Evolutionary conservation across 2,113 vertebrate species (phyloP).

Genomic region (Eretmochelys imbricata): DNA sequence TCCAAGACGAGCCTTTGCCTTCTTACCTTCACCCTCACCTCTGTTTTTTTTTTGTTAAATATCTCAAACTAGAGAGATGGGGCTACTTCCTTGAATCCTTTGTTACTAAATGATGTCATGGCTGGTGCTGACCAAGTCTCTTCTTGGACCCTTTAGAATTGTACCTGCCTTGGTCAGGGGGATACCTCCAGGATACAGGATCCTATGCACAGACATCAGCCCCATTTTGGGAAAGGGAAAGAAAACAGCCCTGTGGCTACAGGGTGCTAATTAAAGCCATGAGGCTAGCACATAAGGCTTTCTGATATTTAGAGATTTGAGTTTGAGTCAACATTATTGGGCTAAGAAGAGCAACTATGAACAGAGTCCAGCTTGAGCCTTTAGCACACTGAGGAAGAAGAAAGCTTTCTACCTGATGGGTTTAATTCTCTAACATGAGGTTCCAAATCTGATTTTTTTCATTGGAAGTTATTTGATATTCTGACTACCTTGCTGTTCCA

Average conservation of each 20-base stretch:
- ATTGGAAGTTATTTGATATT: not conserved
- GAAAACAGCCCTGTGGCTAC: not conserved
- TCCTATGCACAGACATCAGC: not conserved
- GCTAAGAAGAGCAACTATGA: not conserved
- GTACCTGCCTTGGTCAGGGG: not conserved
- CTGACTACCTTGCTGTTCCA: not conserved
- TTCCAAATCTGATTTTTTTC: not conserved
- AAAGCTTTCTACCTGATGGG: not conserved
- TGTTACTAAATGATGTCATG: not conserved
- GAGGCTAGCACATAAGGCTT: not conserved
- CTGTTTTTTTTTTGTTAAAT: constrained; percentile 4
- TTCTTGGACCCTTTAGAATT: not conserved
- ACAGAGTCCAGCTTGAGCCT: not conserved
- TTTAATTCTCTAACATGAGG: not conserved
- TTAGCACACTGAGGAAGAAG: not conserved
- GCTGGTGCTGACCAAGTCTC: not conserved
- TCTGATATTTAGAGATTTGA: not conserved
- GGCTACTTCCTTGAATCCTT: not conserved
- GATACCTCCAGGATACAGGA: not conserved
- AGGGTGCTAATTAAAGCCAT: not conserved
- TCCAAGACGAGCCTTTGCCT: not conserved
- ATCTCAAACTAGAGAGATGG: not conserved
- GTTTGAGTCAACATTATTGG: not conserved
- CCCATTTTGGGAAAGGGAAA: not conserved
- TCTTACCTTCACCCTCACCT: not conserved